Evolutionary conservation across 2,888 invertebrate species (phyloP), one percentile per base, ranked within the genome.

Genomic region (Phytoseiulus persimilis): DNA sequence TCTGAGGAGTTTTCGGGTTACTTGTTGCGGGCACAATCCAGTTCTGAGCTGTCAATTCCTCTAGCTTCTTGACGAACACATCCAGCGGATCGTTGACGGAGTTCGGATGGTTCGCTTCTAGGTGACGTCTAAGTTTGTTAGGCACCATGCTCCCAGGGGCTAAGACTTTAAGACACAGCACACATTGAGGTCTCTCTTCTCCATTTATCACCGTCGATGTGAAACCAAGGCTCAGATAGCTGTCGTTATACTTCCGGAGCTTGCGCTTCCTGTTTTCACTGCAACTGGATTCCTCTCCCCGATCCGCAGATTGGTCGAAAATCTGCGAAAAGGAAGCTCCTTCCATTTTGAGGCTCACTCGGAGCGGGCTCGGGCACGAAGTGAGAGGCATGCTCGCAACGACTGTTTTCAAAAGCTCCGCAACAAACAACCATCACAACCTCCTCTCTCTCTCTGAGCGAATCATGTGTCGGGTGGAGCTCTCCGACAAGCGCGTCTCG

Each of bases 101-200:
- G 89, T 83, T 65, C 32, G 9, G 65, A 83, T 89, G 83, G 3
- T 46, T 89, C 32, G 65, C 83, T 83, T 89, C 89, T n/a, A 89
- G 39, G 31, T 89, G 83, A 14, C 39, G 31, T 83, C 65, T 89
- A 0, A 89, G 31, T 65, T 89, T 89, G 31, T 83, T 89, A 32
- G 83, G 89, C 31, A 83, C 32, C 89, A 89, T 89, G 23, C 89
- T 32, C 0, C 83, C 83, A 32, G 46, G 90, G 31, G 28, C 31
- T 14, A 89, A 46, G 65, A 89, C 83, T 89, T 89, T 89, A 11
- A 89, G 31, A 89, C 90, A 89, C 89, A 83, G 31, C 32, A 83
- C 83, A 83, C 90, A 89, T 0, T 89, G 90, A 28, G 90, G 90
- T 32, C 83, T 46, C 65, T 89, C 83, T 89, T 83, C 90, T 32